Conservation (phyloP, 2,113 vertebrate genomes). For the Numenius arquata region DNA sequence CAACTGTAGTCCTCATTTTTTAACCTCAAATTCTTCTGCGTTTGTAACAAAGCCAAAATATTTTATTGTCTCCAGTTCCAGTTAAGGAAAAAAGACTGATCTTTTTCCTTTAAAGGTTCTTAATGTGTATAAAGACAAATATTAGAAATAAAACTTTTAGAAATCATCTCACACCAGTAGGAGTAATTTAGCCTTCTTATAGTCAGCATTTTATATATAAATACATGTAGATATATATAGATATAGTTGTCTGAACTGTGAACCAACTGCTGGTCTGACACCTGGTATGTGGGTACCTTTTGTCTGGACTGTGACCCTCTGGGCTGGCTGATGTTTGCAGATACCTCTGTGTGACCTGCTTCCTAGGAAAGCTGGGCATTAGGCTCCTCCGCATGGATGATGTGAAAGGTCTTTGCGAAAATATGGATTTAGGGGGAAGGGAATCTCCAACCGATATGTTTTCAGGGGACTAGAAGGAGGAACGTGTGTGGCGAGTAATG, state of each 20-base stretch:
- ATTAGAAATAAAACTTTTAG: neutral
- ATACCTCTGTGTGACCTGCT: neutral
- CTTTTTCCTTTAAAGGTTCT: neutral
- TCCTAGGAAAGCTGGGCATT: neutral
- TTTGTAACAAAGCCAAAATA: neutral
- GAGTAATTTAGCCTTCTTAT: neutral
- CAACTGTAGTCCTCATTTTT: neutral
- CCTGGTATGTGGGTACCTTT: neutral
- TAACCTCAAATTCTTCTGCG: neutral
- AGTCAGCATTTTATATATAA: neutral
- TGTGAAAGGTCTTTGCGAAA: neutral
- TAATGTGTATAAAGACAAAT: neutral
- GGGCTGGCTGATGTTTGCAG: neutral
- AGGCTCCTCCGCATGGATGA: neutral
- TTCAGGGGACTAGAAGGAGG: neutral
- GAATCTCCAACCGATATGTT: neutral
- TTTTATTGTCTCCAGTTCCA: neutral
- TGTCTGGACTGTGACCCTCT: neutral
- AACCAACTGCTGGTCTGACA: neutral
- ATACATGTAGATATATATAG: neutral
- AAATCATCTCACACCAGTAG: neutral
- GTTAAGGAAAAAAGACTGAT: neutral
- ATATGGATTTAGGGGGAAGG: neutral
- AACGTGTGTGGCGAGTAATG: neutral
- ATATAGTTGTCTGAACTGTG: neutral